Conservation (phyloP, 2,797 vertebrate genomes). For the Ctenochaetus hawaiiensis region DNA sequence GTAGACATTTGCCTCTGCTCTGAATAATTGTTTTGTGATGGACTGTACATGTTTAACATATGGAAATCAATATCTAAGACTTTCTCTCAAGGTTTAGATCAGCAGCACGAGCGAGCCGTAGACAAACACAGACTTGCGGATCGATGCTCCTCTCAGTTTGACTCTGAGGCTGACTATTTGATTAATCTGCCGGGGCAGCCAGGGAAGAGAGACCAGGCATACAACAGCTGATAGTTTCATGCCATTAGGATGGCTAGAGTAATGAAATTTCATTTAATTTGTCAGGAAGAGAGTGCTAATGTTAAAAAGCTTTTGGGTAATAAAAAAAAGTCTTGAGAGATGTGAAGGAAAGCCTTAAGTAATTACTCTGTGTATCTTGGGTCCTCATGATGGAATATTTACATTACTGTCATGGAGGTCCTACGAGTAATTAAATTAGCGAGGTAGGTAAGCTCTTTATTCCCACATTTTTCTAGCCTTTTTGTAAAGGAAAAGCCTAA, state of each 20-base stretch:
- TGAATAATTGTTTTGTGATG: constrained; percentile 83
- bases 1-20: constrained; percentile 58
- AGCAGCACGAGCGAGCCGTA: constrained; percentile 65
- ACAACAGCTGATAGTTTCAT: constrained; percentile 92
- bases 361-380: constrained; percentile 96
- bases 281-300: constrained; percentile 99
- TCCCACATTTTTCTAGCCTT: constrained; percentile 84
- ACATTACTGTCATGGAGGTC: constrained; percentile 95
- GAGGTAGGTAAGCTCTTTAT: constrained; percentile 90
- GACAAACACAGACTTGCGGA: constrained; percentile 82
- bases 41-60: constrained; percentile 84
- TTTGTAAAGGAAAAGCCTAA: constrained; percentile 78
- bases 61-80: constrained; percentile 82
- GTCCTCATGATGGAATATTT: constrained; percentile 96
- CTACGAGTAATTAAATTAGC: constrained; percentile 96
- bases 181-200: constrained; percentile 86
- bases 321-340: constrained; percentile 86
- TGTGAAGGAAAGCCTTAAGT: constrained; percentile 98
- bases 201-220: constrained; percentile 87
- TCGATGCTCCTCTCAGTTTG: constrained; percentile 86
- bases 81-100: constrained; percentile 83
- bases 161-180: constrained; percentile 87
- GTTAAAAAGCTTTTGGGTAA: constrained; percentile 98
- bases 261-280: constrained; percentile 99
- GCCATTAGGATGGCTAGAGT: constrained; percentile 97